Evolutionary conservation across 23 tunicate species (phyloP).

Genomic region (Diplosoma virens): DNA sequence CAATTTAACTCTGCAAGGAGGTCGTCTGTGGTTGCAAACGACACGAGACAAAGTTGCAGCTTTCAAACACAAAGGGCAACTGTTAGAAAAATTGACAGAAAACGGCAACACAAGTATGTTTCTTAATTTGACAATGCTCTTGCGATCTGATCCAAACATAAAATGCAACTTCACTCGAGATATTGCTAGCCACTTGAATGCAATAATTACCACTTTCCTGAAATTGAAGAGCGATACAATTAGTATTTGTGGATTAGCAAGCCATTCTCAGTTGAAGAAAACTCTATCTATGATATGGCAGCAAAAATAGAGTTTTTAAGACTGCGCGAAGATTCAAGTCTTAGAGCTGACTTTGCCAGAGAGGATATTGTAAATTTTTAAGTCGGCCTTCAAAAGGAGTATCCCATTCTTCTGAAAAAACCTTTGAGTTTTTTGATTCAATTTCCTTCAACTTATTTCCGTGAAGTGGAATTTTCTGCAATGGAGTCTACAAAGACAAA

Average conservation of each 20-base stretch:
- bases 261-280: slow-evolving; percentile 23
- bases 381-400: slow-evolving; percentile 37
- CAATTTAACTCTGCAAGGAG: too few species aligned
- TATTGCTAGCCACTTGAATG: too few species aligned
- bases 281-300: slow-evolving; percentile 34
- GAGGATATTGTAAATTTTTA: slow-evolving; percentile 36
- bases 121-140: too few species aligned
- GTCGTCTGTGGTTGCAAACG: too few species aligned
- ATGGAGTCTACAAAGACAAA: slow-evolving; percentile 43
- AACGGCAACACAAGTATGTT: too few species aligned
- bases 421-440: slow-evolving; percentile 37
- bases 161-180: too few species aligned
- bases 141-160: too few species aligned
- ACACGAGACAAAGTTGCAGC: too few species aligned
- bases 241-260: slow-evolving; percentile 18
- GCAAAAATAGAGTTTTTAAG: slow-evolving; percentile 49
- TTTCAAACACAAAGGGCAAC: too few species aligned
- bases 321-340: slow-evolving; percentile 52
- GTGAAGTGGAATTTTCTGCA: slow-evolving; percentile 55
- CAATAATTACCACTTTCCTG: too few species aligned
- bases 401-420: slow-evolving; percentile 39
- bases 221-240: neutral
- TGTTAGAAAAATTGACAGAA: too few species aligned
- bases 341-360: slow-evolving; percentile 32
- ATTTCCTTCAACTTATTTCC: slow-evolving; percentile 40